A percentile compares a stretch with the other conserved stretches of the same genome.
Evolutionary conservation across 2,113 vertebrate genomes (phyloP).

Genomic region (Benitochromis conjunctus): DNA sequence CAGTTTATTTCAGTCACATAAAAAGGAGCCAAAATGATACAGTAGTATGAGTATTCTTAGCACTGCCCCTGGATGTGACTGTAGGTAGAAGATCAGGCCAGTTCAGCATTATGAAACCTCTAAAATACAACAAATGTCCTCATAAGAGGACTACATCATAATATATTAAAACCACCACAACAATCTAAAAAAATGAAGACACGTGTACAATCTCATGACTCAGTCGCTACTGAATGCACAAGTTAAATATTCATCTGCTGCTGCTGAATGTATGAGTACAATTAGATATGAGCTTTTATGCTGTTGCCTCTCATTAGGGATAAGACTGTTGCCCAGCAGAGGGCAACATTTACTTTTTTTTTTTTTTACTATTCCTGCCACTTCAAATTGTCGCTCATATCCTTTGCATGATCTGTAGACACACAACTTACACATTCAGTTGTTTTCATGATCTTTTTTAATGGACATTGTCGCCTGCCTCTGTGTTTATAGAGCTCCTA

Average conservation of each 20-base stretch:
- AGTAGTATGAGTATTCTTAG: background rate
- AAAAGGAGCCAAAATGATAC: background rate
- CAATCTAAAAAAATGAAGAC: background rate
- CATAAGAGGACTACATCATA: background rate
- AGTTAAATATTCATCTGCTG: background rate
- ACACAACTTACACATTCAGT: accelerated
- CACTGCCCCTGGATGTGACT: background rate
- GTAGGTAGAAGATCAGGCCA: background rate
- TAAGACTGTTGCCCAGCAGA: slow-evolving; percentile 49
- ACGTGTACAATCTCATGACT: background rate
- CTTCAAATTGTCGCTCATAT: background rate
- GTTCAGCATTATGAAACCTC: background rate
- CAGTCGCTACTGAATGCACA: background rate
- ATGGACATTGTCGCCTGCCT: background rate
- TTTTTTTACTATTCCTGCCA: background rate
- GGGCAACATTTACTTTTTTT: slow-evolving; percentile 41
- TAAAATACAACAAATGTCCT: background rate
- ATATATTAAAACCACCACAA: background rate
- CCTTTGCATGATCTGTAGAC: background rate
- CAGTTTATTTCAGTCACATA: background rate
- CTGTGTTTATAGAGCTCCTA: background rate
- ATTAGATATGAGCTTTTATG: background rate
- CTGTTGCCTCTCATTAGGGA: background rate
- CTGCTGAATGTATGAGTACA: background rate
- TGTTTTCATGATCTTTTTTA: background rate